A percentile compares a stretch with the other conserved stretches of the same genome.
These are phyloP conservation scores for Ophraella communa DNA, from an alignment of 2,888 invertebrate genomes.

Conservation along the genomic window DNA sequence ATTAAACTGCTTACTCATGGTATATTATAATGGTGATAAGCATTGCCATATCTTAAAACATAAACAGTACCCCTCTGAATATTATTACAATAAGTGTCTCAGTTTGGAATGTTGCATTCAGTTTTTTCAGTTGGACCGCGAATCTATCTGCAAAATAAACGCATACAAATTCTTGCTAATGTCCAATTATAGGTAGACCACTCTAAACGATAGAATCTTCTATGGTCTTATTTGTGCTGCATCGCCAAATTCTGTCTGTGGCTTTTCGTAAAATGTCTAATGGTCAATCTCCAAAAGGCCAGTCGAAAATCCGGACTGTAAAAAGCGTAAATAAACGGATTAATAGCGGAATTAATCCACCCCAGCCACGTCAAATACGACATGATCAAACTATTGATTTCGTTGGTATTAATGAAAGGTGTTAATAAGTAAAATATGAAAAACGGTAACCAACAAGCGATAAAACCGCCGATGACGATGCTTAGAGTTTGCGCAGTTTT, in stretches of 20 bases:
- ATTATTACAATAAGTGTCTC: no score
- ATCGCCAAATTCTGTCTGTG: constrained; percentile 54
- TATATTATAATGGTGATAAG: no score
- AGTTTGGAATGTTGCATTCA: no score
- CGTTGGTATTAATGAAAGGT: constrained; percentile 75
- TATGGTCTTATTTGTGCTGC: constrained; percentile 56
- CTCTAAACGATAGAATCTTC: not conserved
- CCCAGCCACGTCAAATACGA: constrained; percentile 85
- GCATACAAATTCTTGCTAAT: not conserved
- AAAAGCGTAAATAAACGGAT: constrained; percentile 90
- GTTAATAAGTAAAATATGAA: constrained; percentile 82
- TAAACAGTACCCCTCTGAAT: no score
- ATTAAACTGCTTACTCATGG: no score
- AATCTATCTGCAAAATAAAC: not conserved
- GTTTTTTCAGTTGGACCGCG: no score
- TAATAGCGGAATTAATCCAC: constrained; percentile 89
- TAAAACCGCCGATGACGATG: constrained; percentile 86
- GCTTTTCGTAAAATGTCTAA: constrained; percentile 68
- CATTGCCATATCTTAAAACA: no score
- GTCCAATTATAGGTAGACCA: not conserved
- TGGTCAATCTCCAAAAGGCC: constrained; percentile 85
- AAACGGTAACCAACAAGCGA: constrained; percentile 89
- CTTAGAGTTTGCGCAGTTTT: constrained; percentile 89
- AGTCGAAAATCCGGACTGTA: constrained; percentile 87
- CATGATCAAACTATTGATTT: constrained; percentile 66